phyloP scores from a whole-genome alignment of 2,888 invertebrate genomes.

The Protonemura montana region DNA sequence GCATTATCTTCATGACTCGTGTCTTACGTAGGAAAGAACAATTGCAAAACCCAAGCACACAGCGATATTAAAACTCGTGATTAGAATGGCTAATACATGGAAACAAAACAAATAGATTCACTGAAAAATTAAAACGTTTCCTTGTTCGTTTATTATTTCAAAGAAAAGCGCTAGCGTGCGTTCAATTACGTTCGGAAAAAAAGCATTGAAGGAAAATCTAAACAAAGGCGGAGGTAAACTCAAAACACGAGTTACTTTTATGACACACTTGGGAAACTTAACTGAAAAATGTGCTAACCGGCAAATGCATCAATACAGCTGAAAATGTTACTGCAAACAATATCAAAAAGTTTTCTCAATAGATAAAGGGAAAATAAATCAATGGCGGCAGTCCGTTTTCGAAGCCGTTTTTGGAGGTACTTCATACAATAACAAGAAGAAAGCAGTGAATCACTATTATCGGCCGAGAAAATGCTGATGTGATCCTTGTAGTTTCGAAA shows the following conservation, averaged over 20 bases:
- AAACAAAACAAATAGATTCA: not conserved
- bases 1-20: not conserved
- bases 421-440: slow-evolving; percentile 14
- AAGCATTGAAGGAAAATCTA: not conserved
- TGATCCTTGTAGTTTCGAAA: slow-evolving; percentile 26
- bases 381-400: slow-evolving; percentile 8
- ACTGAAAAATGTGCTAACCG: slow-evolving; percentile 22
- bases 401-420: not conserved
- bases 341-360: slow-evolving; percentile 32
- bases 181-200: not conserved
- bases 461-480: slow-evolving; percentile 27
- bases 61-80: not conserved
- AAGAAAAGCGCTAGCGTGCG: not conserved
- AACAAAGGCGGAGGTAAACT: not conserved
- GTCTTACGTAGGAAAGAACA: not conserved
- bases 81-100: not conserved
- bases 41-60: not conserved
- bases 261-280: slow-evolving; percentile 37
- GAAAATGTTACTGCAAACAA: slow-evolving; percentile 35
- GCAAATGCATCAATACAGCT: slow-evolving; percentile 33
- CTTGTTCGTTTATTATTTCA: not conserved
- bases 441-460: slow-evolving; percentile 28
- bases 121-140: not conserved
- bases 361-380: slow-evolving; percentile 39
- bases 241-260: slow-evolving; percentile 9